phyloP scores from a whole-genome alignment of 2,113 vertebrate species.

The Tyrannus savana region DNA sequence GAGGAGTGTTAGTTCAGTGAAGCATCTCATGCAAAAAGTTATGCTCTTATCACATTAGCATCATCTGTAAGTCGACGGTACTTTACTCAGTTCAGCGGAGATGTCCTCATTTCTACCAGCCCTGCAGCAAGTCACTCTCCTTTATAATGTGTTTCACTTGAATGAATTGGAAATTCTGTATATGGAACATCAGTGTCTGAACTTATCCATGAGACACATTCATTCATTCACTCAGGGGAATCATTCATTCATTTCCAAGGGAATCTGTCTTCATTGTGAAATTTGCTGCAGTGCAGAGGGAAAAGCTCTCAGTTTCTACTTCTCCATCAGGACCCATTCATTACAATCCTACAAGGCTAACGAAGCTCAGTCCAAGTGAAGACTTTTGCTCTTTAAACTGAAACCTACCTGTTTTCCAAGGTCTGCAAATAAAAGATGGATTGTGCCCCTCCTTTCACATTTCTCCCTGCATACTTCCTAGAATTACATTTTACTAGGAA shows the following conservation, averaged over 20 bases:
- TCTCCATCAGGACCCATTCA: not conserved
- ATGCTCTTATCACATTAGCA: not conserved
- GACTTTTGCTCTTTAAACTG: not conserved
- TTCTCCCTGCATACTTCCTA: not conserved
- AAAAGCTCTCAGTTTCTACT: not conserved
- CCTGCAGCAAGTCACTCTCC: constrained; percentile 34
- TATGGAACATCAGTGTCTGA: not conserved
- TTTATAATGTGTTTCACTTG: not conserved
- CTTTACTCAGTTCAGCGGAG: not conserved
- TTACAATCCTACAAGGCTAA: not conserved
- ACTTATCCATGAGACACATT: not conserved
- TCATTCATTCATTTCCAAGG: constrained; percentile 36
- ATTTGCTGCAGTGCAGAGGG: not conserved
- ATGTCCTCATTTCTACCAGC: constrained; percentile 35
- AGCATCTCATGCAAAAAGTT: not conserved
- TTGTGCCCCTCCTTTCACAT: not conserved
- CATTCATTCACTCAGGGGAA: constrained; percentile 2
- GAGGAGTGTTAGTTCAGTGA: not conserved
- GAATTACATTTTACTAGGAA: not conserved
- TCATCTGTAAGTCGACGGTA: not conserved
- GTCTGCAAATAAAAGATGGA: not conserved
- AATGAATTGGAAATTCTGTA: not conserved
- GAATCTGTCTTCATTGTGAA: constrained; percentile 1
- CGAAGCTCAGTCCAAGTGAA: not conserved
- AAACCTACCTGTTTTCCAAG: not conserved